Evolutionary conservation across 2,797 vertebrate species (phyloP).

Genomic region (Semotilus atromaculatus): DNA sequence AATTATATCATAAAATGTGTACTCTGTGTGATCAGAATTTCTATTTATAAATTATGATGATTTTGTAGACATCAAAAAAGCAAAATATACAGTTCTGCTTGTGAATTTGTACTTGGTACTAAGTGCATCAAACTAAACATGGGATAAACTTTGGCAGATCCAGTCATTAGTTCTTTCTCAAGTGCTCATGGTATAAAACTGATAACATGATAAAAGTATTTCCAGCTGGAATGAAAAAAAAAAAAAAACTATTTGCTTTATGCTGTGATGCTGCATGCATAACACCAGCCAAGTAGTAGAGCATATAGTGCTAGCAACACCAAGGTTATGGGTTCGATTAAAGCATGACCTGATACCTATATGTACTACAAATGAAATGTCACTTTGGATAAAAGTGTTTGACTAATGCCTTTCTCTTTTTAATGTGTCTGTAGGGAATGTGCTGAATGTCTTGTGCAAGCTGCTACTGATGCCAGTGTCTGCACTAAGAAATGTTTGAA

Average conservation of each 20-base stretch:
- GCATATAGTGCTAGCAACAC: neutral
- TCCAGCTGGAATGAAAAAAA: too few relatives aligned
- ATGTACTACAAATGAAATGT: neutral
- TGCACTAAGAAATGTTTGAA: constrained; percentile 61
- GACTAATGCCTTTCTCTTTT: neutral
- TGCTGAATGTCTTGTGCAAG: constrained; percentile 61
- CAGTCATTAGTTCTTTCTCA: too few relatives aligned
- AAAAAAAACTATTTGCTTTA: too few relatives aligned
- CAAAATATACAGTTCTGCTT: neutral
- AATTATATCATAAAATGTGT: too few relatives aligned
- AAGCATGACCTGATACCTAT: neutral
- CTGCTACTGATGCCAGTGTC: fast-evolving
- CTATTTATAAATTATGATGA: too few relatives aligned
- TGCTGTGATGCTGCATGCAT: too few relatives aligned
- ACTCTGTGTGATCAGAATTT: too few relatives aligned
- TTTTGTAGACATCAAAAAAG: neutral
- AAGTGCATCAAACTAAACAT: neutral
- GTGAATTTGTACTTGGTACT: neutral
- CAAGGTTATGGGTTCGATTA: neutral
- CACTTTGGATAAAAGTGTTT: neutral
- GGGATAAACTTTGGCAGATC: neutral
- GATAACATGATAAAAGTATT: too few relatives aligned
- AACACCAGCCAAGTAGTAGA: neutral
- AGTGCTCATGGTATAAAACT: neutral
- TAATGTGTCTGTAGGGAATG: constrained; percentile 70